These are phyloP conservation scores for Notocelia uddmanniana DNA, from an alignment of 2,888 invertebrate species.

Conservation along the genomic window DNA sequence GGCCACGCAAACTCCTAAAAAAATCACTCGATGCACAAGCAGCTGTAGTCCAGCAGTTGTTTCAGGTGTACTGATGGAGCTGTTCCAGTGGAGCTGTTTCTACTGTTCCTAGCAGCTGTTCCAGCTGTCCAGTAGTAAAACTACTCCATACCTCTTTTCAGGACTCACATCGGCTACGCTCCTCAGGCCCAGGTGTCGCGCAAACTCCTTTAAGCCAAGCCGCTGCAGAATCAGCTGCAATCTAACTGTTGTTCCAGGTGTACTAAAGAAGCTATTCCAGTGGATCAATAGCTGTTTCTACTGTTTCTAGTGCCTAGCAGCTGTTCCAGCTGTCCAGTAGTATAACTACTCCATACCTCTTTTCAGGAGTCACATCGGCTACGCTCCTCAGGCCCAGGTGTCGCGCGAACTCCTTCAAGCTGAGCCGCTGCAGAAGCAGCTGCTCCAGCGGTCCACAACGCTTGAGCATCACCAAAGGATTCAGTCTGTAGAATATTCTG, in stretches of 20 bases:
- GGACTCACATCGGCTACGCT: no score
- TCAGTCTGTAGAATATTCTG: slow-evolving; percentile 61
- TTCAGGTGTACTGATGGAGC: no score
- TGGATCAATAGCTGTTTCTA: no score
- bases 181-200: no score
- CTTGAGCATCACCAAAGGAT: slow-evolving; percentile 63
- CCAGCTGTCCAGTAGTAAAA: not conserved
- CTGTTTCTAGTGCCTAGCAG: no score
- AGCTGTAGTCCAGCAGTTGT: slow-evolving; percentile 49
- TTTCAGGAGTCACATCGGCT: slow-evolving; percentile 47
- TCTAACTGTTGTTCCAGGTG: no score
- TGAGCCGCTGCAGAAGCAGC: slow-evolving; percentile 36
- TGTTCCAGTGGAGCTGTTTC: no score
- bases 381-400: slow-evolving; percentile 33
- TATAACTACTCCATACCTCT: slow-evolving; percentile 8
- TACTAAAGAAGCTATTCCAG: no score
- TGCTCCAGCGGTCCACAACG: slow-evolving; percentile 53
- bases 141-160: no score
- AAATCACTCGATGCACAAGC: slow-evolving; percentile 22
- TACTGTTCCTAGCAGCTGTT: not conserved
- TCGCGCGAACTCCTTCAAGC: slow-evolving; percentile 16
- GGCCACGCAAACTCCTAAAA: slow-evolving; percentile 25
- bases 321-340: no score
- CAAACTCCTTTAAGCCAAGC: no score
- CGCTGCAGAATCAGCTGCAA: no score